Evolutionary conservation across 1,140 invertebrate genomes (phyloP).

Genomic region (Achroia grisella): DNA sequence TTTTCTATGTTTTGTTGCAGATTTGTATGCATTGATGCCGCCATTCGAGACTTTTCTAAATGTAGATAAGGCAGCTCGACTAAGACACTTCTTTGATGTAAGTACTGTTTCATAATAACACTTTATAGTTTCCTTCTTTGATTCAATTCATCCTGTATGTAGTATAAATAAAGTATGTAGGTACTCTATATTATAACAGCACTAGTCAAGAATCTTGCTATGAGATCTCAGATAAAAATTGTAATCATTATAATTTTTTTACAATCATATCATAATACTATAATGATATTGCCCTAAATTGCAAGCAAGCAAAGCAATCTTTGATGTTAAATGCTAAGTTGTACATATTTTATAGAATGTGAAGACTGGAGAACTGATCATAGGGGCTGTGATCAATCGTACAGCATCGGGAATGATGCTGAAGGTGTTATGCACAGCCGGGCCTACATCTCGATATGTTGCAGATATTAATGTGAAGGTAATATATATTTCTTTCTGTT

Average conservation of each 20-base stretch:
- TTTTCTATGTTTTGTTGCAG: slow-evolving; percentile 68
- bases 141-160: not conserved
- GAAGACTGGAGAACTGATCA: slow-evolving; percentile 87
- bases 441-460: slow-evolving; percentile 83
- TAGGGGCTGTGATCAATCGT: slow-evolving; percentile 82
- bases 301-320: not conserved
- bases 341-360: slow-evolving; percentile 76
- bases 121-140: not conserved
- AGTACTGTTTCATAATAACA: slow-evolving; percentile 20
- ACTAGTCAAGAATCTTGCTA: too few relatives aligned
- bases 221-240: too few relatives aligned
- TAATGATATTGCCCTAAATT: too few relatives aligned
- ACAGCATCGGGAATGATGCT: slow-evolving; percentile 84
- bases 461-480: slow-evolving; percentile 90
- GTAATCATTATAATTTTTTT: too few relatives aligned
- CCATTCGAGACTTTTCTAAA: slow-evolving; percentile 87
- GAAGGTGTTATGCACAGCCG: slow-evolving; percentile 87
- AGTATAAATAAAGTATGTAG: too few relatives aligned
- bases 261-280: too few relatives aligned
- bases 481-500: slow-evolving; percentile 3
- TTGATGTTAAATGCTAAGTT: slow-evolving; percentile 1
- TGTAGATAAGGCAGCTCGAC: slow-evolving; percentile 81
- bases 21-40: slow-evolving; percentile 87
- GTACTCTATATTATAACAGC: too few relatives aligned
- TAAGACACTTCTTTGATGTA: slow-evolving; percentile 88